Conservation (phyloP, 2,888 invertebrate species). For the Xanthia icteritia region DNA sequence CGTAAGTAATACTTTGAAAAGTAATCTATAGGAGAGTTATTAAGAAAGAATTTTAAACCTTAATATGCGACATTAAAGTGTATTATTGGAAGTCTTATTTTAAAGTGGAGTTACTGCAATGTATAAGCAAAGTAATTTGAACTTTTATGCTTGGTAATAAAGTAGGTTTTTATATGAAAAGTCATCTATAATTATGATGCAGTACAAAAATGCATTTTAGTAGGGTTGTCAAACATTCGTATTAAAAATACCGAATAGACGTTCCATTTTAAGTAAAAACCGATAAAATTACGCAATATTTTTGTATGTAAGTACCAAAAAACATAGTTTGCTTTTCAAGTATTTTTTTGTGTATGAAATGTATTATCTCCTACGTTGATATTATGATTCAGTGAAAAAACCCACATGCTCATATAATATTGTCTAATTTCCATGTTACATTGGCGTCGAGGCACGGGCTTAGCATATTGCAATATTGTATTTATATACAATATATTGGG, state of each 20-base stretch:
- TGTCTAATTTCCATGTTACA: constrained; percentile 42
- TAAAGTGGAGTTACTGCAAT: constrained; percentile 10
- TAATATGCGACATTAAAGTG: constrained; percentile 35
- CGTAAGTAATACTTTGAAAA: background rate
- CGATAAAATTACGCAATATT: background rate
- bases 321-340: background rate
- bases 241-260: background rate
- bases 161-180: constrained; percentile 10
- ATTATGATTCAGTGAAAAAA: constrained; percentile 36
- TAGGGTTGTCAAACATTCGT: constrained; percentile 31
- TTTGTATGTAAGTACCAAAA: background rate
- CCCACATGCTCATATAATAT: constrained; percentile 38
- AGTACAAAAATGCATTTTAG: constrained; percentile 8
- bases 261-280: background rate
- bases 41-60: constrained; percentile 52
- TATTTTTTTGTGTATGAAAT: constrained; percentile 8
- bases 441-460: constrained; percentile 9
- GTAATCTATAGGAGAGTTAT: constrained; percentile 27
- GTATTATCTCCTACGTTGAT: constrained; percentile 19
- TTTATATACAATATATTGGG: constrained; percentile 44
- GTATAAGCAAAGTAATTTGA: constrained; percentile 30
- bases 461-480: constrained; percentile 46
- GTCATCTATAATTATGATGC: constrained; percentile 5
- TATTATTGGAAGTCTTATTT: constrained; percentile 26
- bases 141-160: constrained; percentile 21